Evolutionary conservation across 2,797 vertebrate species (phyloP).

Genomic region (Sardinella longiceps): DNA sequence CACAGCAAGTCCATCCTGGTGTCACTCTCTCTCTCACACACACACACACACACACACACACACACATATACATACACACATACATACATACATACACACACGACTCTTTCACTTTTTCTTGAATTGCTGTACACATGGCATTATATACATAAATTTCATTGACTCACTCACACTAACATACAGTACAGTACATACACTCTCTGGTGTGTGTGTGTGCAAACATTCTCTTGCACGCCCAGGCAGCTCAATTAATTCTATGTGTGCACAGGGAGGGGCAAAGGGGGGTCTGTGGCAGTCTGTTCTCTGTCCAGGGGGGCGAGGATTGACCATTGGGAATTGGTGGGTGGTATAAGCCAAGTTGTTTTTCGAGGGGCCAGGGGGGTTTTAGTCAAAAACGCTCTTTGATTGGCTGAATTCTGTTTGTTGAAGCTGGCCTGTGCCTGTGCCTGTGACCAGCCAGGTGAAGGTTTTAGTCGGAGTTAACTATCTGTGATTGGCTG

Average conservation of each 20-base stretch:
- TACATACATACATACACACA: not conserved
- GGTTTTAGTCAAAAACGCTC: not conserved
- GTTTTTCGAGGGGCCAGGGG: constrained; percentile 66
- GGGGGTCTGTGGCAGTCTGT: not conserved
- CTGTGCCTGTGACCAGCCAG: too few relatives aligned
- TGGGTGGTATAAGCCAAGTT: not conserved
- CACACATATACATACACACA: not conserved
- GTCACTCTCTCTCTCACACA: too few relatives aligned
- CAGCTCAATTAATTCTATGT: constrained; percentile 21
- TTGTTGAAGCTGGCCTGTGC: not conserved
- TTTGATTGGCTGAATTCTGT: constrained; percentile 8
- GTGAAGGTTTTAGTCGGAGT: constrained; percentile 19
- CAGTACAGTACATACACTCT: not conserved
- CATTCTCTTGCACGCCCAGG: not conserved
- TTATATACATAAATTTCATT: constrained; percentile 52
- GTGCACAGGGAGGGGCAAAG: constrained; percentile 52
- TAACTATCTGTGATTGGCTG: constrained; percentile 28
- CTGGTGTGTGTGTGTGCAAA: constrained; percentile 24
- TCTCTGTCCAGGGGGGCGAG: constrained; percentile 34
- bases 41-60: not conserved
- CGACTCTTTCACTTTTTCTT: not conserved
- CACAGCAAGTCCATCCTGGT: constrained; percentile 5
- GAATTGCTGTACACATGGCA: constrained; percentile 47
- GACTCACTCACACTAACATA: constrained; percentile 42
- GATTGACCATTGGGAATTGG: not conserved